Evolutionary conservation across 2,797 vertebrate species (phyloP), one percentile per base, ranked within the genome.

Genomic region (Glossophaga mutica): DNA sequence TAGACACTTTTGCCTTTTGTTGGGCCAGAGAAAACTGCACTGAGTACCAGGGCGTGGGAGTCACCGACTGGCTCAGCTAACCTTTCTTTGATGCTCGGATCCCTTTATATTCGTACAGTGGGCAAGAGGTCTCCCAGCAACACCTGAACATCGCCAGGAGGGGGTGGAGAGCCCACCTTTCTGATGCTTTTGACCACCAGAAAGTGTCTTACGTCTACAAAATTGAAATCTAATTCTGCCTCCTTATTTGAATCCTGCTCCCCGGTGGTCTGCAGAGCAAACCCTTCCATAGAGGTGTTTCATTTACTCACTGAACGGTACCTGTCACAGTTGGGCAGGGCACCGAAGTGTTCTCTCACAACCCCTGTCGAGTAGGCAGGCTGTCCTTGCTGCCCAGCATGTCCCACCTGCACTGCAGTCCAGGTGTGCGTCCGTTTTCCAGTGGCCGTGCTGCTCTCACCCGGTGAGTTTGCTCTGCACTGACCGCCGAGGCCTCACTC

Each of bases 331-430:
- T 55, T n/a, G 11, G 34, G 22, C 32, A 32, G 42, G 16, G 39
- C 37, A 9, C 22, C 4, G 12, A 12, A 10, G 29, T 42, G 29
- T 44, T 39, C n/a, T 37, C 29, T 12, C 21, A 0, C 3, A 55
- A 70, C 34, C 39, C n/a, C 6, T 55, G 5, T 62, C 2, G 62
- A 34, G 18, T 4, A 24, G 32, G 18, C 5, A 24, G 34, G 18
- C 19, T 3, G 16, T 19, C 52, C 46, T 55, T 85, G 14, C 14
- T 26, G 26, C 9, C 24, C 62, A 14, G 11, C 19, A 3, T 7
- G 14, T 21, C 22, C 76, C n/a, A 2, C 32, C 48, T 55, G 32
- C 18, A 8, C 15, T n/a, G 22, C 21, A 32, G 57, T 21, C 59
- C 29, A 34, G 24, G 21, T 5, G 71, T 55, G 8, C 22, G 0